Evolutionary conservation across 2,797 vertebrate genomes (phyloP).

Genomic region (Sphaeramia orbicularis): DNA sequence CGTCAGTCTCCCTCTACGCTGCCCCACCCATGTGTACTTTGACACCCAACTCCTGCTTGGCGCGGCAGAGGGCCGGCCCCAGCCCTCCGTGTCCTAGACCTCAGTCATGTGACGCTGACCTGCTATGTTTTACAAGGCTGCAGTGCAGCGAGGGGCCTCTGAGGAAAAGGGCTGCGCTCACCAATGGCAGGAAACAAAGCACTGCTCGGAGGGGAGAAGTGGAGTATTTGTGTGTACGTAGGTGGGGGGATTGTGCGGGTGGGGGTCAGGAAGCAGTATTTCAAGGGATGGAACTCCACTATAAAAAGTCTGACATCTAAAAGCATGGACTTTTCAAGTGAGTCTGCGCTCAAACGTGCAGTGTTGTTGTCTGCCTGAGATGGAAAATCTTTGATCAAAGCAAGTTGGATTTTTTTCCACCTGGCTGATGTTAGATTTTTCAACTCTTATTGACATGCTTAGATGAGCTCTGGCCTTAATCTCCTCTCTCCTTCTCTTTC

Average conservation of each 20-base stretch:
- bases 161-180: conserved; percentile 69
- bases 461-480: conserved; percentile 71
- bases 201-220: conserved; percentile 40
- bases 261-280: conserved; percentile 76
- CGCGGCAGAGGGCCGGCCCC: conserved; percentile 33
- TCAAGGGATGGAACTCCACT: conserved; percentile 71
- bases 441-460: conserved; percentile 68
- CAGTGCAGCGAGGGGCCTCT: conserved; percentile 63
- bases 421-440: conserved; percentile 68
- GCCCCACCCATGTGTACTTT: conserved; percentile 74
- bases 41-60: conserved; percentile 65
- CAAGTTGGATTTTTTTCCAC: conserved; percentile 63
- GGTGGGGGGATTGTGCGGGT: conserved; percentile 24
- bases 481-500: conserved; percentile 42
- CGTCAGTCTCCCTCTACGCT: conserved; percentile 35
- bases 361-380: conserved; percentile 51
- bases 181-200: conserved; percentile 77
- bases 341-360: conserved; percentile 45
- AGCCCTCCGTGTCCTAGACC: conserved; percentile 67
- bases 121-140: conserved; percentile 81
- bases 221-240: conserved; percentile 28
- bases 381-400: conserved; percentile 69
- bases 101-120: conserved; percentile 79
- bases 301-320: conserved; percentile 72
- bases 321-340: conserved; percentile 43